Conservation (phyloP, 2,797 vertebrate genomes). For the Pitangus sulphuratus region DNA sequence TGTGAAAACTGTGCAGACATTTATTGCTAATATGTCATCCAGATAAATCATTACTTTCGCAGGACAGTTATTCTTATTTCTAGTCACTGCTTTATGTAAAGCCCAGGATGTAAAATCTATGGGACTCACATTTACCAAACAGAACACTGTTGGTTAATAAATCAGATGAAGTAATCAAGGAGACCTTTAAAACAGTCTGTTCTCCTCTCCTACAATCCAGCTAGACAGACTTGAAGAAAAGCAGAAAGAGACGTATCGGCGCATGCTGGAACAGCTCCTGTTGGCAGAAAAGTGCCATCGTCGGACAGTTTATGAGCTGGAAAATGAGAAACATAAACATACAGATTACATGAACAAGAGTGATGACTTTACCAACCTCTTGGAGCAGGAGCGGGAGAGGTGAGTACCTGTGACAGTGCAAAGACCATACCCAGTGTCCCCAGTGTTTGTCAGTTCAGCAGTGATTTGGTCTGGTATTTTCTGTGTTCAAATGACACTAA, state of each 20-base stretch:
- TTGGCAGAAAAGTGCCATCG: constrained; percentile 94
- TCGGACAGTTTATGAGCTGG: constrained; percentile 90
- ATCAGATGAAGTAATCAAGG: constrained; percentile 30
- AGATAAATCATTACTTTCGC: constrained; percentile 1
- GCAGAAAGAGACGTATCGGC: constrained; percentile 92
- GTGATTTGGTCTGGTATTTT: not conserved
- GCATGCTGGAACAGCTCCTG: constrained; percentile 97
- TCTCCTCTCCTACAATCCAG: constrained; percentile 74
- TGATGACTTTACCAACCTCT: constrained; percentile 95
- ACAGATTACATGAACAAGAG: constrained; percentile 97
- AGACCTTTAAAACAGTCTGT: not conserved
- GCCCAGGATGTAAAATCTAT: not conserved
- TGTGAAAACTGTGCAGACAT: not conserved
- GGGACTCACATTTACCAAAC: not conserved
- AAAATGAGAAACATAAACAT: constrained; percentile 92
- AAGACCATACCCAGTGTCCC: not conserved
- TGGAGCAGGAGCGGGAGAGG: constrained; percentile 97
- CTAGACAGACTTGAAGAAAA: constrained; percentile 94
- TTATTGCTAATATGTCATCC: not conserved
- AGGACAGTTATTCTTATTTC: not conserved
- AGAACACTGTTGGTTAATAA: constrained; percentile 27
- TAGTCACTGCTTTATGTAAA: constrained; percentile 20
- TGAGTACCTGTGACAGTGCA: constrained; percentile 55
- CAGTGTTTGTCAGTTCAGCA: not conserved
- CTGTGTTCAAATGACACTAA: not conserved